Percentiles rank a stretch among this genome's conserved stretches.
Conservation (phyloP, 2,888 invertebrate genomes). For the Spilosoma lubricipeda region DNA sequence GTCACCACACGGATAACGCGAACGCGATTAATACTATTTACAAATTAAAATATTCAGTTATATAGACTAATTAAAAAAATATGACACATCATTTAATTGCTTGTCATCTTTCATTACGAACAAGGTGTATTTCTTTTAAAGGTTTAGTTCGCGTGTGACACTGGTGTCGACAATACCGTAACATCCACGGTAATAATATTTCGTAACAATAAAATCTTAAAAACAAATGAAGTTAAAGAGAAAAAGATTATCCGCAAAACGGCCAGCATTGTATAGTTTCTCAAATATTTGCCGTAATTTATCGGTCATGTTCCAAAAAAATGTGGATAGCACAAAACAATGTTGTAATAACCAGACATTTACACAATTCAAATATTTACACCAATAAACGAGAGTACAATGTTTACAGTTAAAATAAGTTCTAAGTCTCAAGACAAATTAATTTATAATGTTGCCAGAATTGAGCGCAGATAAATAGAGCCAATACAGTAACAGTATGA, state of each 20-base stretch:
- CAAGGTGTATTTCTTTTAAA: no score
- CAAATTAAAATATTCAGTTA: no score
- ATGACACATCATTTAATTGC: no score
- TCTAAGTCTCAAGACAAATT: conserved; percentile 78
- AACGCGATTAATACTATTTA: no score
- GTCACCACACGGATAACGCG: no score
- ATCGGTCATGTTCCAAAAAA: conserved; percentile 8
- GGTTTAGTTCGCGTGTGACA: no score
- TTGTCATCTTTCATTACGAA: no score
- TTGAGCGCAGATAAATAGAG: conserved; percentile 69
- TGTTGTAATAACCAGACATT: conserved; percentile 39
- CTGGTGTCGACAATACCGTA: no score
- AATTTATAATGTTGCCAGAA: conserved; percentile 74
- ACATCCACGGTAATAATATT: no score
- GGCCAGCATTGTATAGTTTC: not conserved
- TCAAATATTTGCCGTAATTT: not conserved
- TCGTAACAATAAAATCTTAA: no score
- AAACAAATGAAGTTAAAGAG: no score
- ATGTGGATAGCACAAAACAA: conserved; percentile 23
- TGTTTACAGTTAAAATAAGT: conserved; percentile 79
- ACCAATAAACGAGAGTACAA: conserved; percentile 67
- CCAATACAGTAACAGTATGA: conserved; percentile 60
- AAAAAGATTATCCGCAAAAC: not conserved
- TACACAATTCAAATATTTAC: conserved; percentile 75
- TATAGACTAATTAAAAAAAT: no score